Evolutionary conservation across 2,113 vertebrate species (phyloP), one percentile per base, ranked within the genome.

Genomic region (Paraplagusia blochii): DNA sequence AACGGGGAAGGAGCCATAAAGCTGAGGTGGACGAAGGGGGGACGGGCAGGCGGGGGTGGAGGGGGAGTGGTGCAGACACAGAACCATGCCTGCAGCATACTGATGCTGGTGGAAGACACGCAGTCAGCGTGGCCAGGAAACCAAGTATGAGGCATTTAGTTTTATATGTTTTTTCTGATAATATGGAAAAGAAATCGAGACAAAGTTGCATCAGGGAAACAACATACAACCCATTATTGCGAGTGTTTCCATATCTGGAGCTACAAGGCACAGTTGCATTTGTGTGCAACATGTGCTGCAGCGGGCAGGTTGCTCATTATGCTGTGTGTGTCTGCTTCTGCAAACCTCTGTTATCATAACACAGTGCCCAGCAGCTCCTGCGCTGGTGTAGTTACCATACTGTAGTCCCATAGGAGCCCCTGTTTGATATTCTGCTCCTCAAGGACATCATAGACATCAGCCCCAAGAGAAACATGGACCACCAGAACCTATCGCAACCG

Each of bases 101-200:
- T 87, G 80, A 88, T 88, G 83, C 76, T 43, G 77, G 70, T 66
- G 74, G 65, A 64, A 73, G 55, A 74, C 83, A 85, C 72, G 81
- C 82, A 81, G 80, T 74, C 74, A 81, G 72, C 53, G 15, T 66
- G 77, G 84, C 68, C 75, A 79, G 66, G 39, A 71, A 84, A 42
- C 81, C 77, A 72, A 69, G 76, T 78, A 67, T 79, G 78, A 65
- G 49, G 60, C 70, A 42, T 15, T 57, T 52, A 53, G 22, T 47
- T 36, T 15, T 29, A 8, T 7, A 8, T 18, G 18, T 40, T 33
- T 12, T 29, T 38, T n/a, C 62, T 40, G 16, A 36, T 44, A 4
- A 35, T 16, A 5, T 53, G 7, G 47, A 39, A 38, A 63, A 59
- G 56, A 33, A 51, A 34, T 4, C 49, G 6, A 44, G 12, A 3